Evolutionary conservation across 2,113 vertebrate genomes (phyloP).

Genomic region (Motacilla alba): DNA sequence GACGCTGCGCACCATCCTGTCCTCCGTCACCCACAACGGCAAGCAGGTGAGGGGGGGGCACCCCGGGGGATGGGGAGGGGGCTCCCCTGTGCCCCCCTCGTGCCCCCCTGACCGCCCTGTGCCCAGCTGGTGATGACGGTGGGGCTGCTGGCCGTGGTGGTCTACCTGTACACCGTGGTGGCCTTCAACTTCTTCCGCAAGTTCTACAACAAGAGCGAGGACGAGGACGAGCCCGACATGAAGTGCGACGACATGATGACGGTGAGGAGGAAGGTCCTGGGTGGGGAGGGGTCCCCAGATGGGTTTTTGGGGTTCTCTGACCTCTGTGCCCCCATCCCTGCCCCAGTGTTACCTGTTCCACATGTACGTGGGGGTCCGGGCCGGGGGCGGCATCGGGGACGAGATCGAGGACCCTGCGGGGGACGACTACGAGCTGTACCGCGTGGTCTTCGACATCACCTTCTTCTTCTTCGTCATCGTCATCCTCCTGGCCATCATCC

Average conservation of each 20-base stretch:
- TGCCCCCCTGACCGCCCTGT: neutral
- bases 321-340: too few species aligned
- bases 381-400: neutral
- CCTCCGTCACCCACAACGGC: neutral
- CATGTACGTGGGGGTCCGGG: neutral
- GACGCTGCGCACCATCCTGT: neutral
- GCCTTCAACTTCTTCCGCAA: neutral
- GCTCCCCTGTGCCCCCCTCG: too few species aligned
- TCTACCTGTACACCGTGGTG: neutral
- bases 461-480: neutral
- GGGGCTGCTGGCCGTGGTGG: neutral
- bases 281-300: neutral
- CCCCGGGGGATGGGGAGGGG: too few species aligned
- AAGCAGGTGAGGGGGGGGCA: neutral
- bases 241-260: neutral
- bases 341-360: neutral
- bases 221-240: neutral
- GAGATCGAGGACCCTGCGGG: neutral
- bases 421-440: neutral
- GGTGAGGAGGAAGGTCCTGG: neutral
- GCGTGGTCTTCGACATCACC: neutral
- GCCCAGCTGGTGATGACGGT: neutral
- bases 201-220: neutral
- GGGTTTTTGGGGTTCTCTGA: neutral
- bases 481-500: neutral